A percentile compares a stretch with the other conserved stretches of the same genome.
These are phyloP conservation scores for Cyanocitta stelleri DNA, from an alignment of 2,113 vertebrate species.

Conservation along the genomic window DNA sequence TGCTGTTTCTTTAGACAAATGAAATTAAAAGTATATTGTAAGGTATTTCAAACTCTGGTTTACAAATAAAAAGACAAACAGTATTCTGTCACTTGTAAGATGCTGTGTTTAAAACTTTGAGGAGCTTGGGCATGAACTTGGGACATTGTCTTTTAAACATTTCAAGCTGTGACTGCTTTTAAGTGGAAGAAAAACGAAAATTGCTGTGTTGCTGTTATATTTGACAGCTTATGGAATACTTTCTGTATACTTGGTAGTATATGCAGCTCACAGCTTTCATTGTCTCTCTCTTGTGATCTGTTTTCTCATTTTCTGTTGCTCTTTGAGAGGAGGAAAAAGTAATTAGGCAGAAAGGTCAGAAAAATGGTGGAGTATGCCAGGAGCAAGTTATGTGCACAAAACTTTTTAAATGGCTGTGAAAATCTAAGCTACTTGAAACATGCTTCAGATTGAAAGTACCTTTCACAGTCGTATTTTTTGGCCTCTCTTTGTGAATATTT, in stretches of 20 bases:
- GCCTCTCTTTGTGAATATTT: not conserved
- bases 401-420: not conserved
- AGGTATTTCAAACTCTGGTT: not conserved
- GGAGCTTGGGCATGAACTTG: slow-evolving; percentile 15
- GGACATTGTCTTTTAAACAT: not conserved
- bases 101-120: slow-evolving; percentile 23
- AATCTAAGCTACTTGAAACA: not conserved
- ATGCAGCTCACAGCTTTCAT: not conserved
- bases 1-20: slow-evolving; percentile 14
- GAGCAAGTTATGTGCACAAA: not conserved
- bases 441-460: not conserved
- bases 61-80: slow-evolving; percentile 1
- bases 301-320: not conserved
- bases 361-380: not conserved
- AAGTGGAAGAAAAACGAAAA: not conserved
- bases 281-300: not conserved
- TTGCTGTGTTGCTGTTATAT: not conserved
- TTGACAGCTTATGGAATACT: not conserved
- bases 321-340: not conserved
- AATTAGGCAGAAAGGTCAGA: not conserved
- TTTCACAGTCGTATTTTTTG: not conserved
- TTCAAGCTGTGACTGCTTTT: not conserved
- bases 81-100: slow-evolving; percentile 3
- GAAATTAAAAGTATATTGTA: not conserved
- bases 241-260: not conserved